phyloP scores from a whole-genome alignment of 1,140 invertebrate species.

The Orchesella cincta region DNA sequence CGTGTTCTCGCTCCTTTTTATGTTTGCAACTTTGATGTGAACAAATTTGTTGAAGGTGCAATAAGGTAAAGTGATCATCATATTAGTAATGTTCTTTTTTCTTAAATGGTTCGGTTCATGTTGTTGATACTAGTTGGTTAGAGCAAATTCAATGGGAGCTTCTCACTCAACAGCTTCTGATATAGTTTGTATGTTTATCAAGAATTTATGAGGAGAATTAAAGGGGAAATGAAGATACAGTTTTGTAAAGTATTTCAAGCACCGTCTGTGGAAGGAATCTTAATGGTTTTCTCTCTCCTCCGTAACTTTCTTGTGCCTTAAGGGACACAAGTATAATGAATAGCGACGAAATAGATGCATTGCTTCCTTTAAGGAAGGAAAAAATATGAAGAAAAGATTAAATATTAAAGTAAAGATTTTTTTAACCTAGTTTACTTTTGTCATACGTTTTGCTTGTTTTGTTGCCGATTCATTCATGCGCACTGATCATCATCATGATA shows the following conservation, averaged over 20 bases:
- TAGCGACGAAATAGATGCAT: neutral
- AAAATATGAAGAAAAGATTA: neutral
- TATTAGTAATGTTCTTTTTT: neutral
- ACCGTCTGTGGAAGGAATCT: neutral
- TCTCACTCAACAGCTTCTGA: conserved; percentile 5
- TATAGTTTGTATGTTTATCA: neutral
- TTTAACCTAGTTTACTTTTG: conserved; percentile 13
- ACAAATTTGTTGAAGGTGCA: neutral
- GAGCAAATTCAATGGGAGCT: conserved; percentile 9
- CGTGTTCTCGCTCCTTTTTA: neutral
- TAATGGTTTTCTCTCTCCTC: neutral
- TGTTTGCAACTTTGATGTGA: neutral
- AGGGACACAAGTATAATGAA: conserved; percentile 5
- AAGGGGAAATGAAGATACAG: neutral
- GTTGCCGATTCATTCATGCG: neutral
- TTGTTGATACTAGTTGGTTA: neutral
- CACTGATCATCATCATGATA: neutral
- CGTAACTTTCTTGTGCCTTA: conserved; percentile 22
- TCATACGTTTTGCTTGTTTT: neutral
- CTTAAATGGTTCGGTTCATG: neutral
- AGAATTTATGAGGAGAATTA: neutral
- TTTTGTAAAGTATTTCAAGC: neutral
- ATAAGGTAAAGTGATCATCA: neutral
- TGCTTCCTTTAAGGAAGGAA: neutral
- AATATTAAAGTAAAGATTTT: neutral